Conservation (phyloP, 2,888 invertebrate species). For the Phalangium opilio region DNA sequence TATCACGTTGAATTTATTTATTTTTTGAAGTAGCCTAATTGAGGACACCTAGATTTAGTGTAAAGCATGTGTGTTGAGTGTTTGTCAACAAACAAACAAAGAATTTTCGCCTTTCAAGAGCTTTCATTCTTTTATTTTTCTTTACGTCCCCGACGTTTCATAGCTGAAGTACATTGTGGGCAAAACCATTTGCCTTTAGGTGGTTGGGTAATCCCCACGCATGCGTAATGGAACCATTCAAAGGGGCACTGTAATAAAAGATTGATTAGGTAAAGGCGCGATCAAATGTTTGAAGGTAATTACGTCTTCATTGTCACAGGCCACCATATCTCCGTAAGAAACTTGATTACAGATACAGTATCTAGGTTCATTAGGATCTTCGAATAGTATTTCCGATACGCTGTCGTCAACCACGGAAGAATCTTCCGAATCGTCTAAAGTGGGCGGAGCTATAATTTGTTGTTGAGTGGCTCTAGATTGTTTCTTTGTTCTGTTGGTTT, state of each 20-base stretch:
- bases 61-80: too few species aligned
- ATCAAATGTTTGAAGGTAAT: conserved; percentile 22
- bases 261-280: background rate
- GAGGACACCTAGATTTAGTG: too few species aligned
- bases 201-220: conserved; percentile 86
- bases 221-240: conserved; percentile 99
- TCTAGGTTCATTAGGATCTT: conserved; percentile 88
- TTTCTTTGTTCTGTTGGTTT: conserved; percentile 9
- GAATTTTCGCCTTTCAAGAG: too few species aligned
- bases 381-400: conserved; percentile 55
- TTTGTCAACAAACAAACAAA: too few species aligned
- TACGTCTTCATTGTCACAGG: conserved; percentile 93
- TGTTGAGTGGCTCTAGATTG: conserved; percentile 2
- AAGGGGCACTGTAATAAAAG: conserved; percentile 64
- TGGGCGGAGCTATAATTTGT: conserved; percentile 5
- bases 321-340: conserved; percentile 97
- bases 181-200: conserved; percentile 99
- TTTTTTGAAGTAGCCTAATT: too few species aligned
- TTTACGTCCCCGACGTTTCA: conserved; percentile 17
- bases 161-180: conserved; percentile 53
- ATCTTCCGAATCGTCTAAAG: conserved; percentile 16
- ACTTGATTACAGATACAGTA: conserved; percentile 96
- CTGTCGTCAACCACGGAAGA: conserved; percentile 24
- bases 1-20: too few species aligned
- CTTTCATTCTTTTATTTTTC: conserved; percentile 9